Base-by-base conservation (phyloP, 2,888 invertebrate genomes). In the Marronus borbonicus region DNA sequence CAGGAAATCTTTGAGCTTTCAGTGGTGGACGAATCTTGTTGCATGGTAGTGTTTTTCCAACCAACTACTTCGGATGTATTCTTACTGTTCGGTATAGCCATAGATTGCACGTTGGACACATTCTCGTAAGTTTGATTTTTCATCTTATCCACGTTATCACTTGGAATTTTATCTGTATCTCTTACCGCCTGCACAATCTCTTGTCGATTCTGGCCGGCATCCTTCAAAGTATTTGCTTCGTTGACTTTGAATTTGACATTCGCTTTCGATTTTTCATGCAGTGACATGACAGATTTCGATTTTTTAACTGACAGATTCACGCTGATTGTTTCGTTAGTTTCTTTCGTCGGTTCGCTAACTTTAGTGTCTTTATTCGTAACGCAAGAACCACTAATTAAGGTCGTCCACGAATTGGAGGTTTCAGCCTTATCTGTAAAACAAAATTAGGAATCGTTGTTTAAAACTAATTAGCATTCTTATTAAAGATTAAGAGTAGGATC, bases 31-130 rank as follows among this genome's bases (percentile, higher is more conserved):
- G 70, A 70, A 31, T 77, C 77, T 24, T 74, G 72, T 24, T 72
- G 60, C 62, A 79, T 79, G 1, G 76, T 62, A 8, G 72, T 65
- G 65, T 76, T 76, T 20, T 74, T 77, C 79, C 79, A 79, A 12
- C 69, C 76, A 2, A 78, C 60, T 69, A 78, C 36, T 52, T 76
- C 77, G 3, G 72, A 14, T 60, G 60, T 10, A n/a, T 5, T 24
- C 12, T 74, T 58, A 44, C 44, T 49, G 14, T 60, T 39, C 7
- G 72, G 44, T n/a, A 14, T 28, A 14, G 72, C 60, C 72, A 74
- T 74, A 12, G 44, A 24, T n/a, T 74, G 72, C 24, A 60, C 72
- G 62, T 74, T 74, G 17, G 60, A 24, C 0, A 60, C 20, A 7
- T 24, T 60, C 12, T 44, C 44, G 44, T 24, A 74, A 1, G 24